A percentile compares a stretch with the other conserved stretches of the same genome.
Conservation (phyloP, 2,113 vertebrate genomes). For the Cranoglanis bouderius region DNA sequence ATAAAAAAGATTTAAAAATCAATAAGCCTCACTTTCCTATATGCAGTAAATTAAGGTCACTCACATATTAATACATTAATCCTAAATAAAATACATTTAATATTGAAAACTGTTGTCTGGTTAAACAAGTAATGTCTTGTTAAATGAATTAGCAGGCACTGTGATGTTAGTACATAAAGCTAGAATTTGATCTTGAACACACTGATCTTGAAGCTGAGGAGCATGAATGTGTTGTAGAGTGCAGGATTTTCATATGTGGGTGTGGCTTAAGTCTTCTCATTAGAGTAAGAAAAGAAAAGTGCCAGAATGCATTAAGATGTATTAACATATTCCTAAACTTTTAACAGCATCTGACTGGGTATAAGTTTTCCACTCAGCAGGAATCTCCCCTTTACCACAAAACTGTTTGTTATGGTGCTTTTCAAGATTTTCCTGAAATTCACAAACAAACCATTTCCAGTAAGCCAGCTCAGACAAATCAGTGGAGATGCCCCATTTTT, state of each 20-base stretch:
- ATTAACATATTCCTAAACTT: slow-evolving; percentile 1
- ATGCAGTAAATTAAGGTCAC: not conserved
- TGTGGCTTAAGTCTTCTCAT: not conserved
- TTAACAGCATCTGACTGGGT: not conserved
- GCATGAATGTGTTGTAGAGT: not conserved
- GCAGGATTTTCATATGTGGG: not conserved
- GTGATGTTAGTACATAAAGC: not conserved
- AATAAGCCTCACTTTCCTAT: not conserved
- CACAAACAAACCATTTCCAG: slow-evolving; percentile 42
- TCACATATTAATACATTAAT: no score
- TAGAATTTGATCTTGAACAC: no score
- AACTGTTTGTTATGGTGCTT: not conserved
- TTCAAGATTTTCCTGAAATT: slow-evolving; percentile 15
- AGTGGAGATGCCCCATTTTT: slow-evolving; percentile 1
- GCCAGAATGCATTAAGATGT: not conserved
- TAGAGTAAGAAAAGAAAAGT: not conserved
- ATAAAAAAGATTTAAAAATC: not conserved
- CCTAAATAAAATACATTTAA: no score
- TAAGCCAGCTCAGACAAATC: slow-evolving; percentile 18
- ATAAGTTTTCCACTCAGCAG: not conserved
- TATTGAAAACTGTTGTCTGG: not conserved
- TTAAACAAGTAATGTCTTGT: not conserved
- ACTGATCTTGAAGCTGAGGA: no score
- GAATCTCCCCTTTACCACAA: not conserved
- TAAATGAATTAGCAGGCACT: not conserved